Conservation (phyloP, 2,888 invertebrate genomes). For the Leptura quadrifasciata region DNA sequence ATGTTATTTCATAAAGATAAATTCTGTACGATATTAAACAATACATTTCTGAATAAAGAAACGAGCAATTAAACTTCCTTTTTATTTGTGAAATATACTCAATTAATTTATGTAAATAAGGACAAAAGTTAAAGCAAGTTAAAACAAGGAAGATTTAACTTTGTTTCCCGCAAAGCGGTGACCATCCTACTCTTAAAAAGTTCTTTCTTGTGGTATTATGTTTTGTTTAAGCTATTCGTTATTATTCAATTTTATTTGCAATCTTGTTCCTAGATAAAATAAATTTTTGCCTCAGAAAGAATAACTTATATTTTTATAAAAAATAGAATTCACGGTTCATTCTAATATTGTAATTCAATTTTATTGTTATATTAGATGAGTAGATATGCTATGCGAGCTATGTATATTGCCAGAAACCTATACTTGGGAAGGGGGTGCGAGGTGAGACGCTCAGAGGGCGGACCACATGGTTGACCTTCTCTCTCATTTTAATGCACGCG, state of each 20-base stretch:
- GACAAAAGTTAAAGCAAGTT: constrained; percentile 47
- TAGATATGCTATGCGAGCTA: no score
- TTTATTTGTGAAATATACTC: constrained; percentile 52
- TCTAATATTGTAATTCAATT: no score
- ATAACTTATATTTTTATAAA: no score
- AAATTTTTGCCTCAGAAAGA: no score
- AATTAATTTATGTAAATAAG: constrained; percentile 55
- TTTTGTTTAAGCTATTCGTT: constrained; percentile 9
- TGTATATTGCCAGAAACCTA: no score
- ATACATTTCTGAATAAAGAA: constrained; percentile 48
- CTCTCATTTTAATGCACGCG: no score
- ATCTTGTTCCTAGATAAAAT: no score
- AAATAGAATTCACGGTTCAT: no score
- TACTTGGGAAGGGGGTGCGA: no score
- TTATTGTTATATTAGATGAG: no score
- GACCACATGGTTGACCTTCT: no score
- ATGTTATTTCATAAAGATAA: constrained; percentile 13
- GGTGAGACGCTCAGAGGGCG: no score
- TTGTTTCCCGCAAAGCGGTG: constrained; percentile 36
- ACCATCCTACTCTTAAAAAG: neutral
- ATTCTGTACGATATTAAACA: constrained; percentile 34
- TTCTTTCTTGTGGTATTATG: neutral
- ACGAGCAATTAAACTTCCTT: constrained; percentile 50
- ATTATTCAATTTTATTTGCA: neutral
- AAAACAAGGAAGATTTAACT: constrained; percentile 46